These are phyloP conservation scores for Aleiodes alternator DNA, from an alignment of 2,888 invertebrate species.

Conservation along the genomic window DNA sequence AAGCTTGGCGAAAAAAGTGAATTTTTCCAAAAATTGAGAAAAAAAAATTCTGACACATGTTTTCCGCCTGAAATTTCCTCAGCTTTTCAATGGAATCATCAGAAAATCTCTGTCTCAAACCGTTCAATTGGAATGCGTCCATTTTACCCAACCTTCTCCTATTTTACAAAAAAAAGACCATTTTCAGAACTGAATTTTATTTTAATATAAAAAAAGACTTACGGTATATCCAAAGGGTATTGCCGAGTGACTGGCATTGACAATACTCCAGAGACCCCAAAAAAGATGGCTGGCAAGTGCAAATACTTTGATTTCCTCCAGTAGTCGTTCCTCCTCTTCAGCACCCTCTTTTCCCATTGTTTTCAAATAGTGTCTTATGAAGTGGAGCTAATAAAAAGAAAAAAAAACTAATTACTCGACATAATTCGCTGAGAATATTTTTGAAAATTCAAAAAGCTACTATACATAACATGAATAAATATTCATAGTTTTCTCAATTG, in stretches of 20 bases:
- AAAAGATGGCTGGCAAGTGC: constrained; percentile 93
- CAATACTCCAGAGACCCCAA: constrained; percentile 95
- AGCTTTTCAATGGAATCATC: no score
- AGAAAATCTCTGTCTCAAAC: no score
- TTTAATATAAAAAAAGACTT: constrained; percentile 65
- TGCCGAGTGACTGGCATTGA: constrained; percentile 90
- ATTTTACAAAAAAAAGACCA: no score
- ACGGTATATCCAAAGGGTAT: constrained; percentile 98
- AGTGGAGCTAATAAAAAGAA: constrained; percentile 72
- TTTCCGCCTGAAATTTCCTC: no score
- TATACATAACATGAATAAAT: no score
- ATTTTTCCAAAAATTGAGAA: no score
- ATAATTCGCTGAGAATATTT: constrained; percentile 48
- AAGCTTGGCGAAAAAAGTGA: no score
- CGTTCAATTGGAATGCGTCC: no score
- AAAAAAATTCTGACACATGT: no score
- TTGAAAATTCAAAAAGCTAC: constrained; percentile 16
- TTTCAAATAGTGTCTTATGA: constrained; percentile 74
- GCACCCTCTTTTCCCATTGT: constrained; percentile 74
- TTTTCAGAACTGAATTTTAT: no score
- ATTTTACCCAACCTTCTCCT: no score
- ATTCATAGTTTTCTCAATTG: no score
- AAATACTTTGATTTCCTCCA: constrained; percentile 89
- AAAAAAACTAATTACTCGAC: constrained; percentile 36
- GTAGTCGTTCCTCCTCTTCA: constrained; percentile 79